Base-by-base conservation (phyloP, 2,797 vertebrate species). In the Manis pentadactyla region DNA sequence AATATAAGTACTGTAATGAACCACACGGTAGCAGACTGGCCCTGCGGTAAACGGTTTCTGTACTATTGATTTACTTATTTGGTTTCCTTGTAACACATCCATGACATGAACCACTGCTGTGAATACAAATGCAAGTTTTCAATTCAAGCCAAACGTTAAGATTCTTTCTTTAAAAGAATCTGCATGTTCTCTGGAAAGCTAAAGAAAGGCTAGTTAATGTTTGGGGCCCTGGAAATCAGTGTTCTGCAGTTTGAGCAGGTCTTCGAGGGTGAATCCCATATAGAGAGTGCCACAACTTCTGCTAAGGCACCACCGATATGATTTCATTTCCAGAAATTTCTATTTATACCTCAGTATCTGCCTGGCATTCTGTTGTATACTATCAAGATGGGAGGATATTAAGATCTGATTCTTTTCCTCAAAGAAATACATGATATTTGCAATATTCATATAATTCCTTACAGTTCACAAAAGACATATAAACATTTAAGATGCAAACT, bases 31-130 rank as follows among this genome's bases (percentile, higher is more conserved):
- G 90, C 96, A 73, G 91, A 87, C 91, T 78, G 96, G 79, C 95
- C 93, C 91, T 94, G 31, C 94, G 86, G 95, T 92, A 96, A 96
- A 87, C 29, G 6, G 13, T 71, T 89, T 97, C 91, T 95, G 94
- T 97, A 87, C 82, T 93, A 97, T 97, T 95, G 97, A 97, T 97
- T 96, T 96, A 81, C 90, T 98, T 97, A 98, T 94, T 98, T 97
- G 97, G 95, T 97, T 97, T 97, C 25, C 96, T 95, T 97, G 53
- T 96, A 97, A 95, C 95, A 94, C 0, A 79, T 93, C 86, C 59
- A 42, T 82, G 96, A 85, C 93, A 95, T 91, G 86, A 89, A 31
- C 83, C 74, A 46, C 46, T 89, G 90, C 42, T 94, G 46, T n/a
- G 95, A 93, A 97, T 97, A 97, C 61, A 94, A 95, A 97, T 91